A percentile compares a stretch with the other conserved stretches of the same genome.
Conservation (phyloP, 2,113 vertebrate genomes). For the Agapornis roseicollis region DNA sequence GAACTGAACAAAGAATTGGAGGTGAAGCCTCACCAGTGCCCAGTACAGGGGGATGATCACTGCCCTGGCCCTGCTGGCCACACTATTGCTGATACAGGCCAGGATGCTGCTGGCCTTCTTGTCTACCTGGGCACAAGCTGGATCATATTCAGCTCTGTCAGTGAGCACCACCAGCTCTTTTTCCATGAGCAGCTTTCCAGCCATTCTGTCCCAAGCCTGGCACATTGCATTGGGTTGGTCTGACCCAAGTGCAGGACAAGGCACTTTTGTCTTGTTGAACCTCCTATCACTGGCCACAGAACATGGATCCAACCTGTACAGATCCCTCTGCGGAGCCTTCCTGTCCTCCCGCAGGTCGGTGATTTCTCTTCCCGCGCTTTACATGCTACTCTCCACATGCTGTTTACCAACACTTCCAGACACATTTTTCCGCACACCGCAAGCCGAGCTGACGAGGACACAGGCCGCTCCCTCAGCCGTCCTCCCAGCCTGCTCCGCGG, state of each 20-base stretch:
- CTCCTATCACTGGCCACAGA: neutral
- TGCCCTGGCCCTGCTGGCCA: no score
- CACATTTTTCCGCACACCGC: accelerated
- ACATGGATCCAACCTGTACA: neutral
- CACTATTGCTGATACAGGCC: neutral
- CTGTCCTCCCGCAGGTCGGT: neutral
- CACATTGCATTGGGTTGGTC: neutral
- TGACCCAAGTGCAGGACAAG: neutral
- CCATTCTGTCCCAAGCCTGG: neutral
- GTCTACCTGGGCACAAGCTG: neutral
- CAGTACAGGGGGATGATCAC: neutral
- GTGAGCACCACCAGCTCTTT: neutral
- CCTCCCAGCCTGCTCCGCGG: neutral
- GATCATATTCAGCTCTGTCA: neutral
- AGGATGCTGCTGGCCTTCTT: no score
- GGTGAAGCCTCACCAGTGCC: neutral
- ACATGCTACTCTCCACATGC: accelerated
- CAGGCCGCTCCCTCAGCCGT: accelerated
- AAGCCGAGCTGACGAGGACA: accelerated
- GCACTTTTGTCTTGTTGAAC: neutral
- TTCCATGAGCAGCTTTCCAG: neutral
- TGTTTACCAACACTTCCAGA: accelerated
- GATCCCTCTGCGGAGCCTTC: neutral
- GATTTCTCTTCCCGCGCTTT: neutral
- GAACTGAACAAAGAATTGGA: neutral